phyloP scores from a whole-genome alignment of 2,797 vertebrate species.

The Spinibarbus caldwelli region DNA sequence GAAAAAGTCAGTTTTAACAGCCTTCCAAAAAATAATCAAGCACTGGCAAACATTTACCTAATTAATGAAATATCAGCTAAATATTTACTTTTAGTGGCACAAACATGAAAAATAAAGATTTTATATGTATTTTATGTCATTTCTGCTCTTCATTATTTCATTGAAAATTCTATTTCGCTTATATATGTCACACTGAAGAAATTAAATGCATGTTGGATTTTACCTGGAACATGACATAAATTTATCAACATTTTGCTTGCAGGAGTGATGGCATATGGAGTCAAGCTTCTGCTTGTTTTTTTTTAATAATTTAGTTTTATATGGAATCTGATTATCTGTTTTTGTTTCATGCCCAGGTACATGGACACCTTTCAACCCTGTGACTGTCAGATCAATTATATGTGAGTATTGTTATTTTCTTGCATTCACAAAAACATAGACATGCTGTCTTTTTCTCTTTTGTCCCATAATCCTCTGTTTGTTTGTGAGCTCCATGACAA shows the following conservation, averaged over 20 bases:
- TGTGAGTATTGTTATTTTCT: conserved; percentile 81
- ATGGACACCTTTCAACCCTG: conserved; percentile 98
- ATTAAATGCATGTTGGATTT: background rate
- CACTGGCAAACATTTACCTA: background rate
- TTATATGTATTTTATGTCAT: background rate
- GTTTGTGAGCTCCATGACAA: conserved; percentile 29
- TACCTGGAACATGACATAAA: background rate
- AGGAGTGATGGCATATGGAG: background rate
- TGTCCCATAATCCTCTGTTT: conserved; percentile 9
- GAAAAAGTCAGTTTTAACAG: background rate
- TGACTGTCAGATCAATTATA: conserved; percentile 94
- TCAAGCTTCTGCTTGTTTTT: background rate
- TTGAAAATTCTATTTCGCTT: background rate
- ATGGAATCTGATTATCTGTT: conserved; percentile 31
- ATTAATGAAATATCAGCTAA: background rate
- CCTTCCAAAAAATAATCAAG: background rate
- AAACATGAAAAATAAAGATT: background rate
- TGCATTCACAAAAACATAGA: background rate
- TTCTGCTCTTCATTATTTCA: background rate
- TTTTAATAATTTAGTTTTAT: background rate
- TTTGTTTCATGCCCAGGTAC: conserved; percentile 80
- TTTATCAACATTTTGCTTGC: background rate
- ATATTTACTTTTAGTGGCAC: background rate
- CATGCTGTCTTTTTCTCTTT: background rate
- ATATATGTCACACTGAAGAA: background rate